Conservation (phyloP, 2,113 vertebrate species). For the Limanda limanda region DNA sequence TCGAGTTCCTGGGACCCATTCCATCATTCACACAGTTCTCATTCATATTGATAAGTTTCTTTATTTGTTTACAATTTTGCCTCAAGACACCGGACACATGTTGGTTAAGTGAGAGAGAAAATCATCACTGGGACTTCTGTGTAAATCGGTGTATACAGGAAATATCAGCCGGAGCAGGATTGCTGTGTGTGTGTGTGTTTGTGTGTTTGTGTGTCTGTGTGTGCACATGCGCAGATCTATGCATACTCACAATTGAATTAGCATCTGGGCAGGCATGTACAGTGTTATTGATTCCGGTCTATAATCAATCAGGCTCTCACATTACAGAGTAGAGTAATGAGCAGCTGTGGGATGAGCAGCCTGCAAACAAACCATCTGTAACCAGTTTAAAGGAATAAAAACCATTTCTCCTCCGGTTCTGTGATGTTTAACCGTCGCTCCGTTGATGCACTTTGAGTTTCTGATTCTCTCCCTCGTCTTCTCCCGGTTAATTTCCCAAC, state of each 20-base stretch:
- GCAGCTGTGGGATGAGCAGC: neutral
- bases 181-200: neutral
- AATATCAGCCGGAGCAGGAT: neutral
- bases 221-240: neutral
- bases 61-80: no score
- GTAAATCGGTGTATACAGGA: neutral
- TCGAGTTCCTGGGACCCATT: neutral
- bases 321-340: constrained; percentile 47
- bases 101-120: no score
- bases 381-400: neutral
- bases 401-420: neutral
- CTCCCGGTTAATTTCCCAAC: neutral
- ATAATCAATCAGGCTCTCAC: constrained; percentile 54
- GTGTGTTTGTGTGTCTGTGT: neutral
- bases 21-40: neutral
- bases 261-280: constrained; percentile 52
- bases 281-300: constrained; percentile 61
- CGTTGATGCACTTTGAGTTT: neutral
- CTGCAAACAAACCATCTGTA: neutral
- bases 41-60: no score
- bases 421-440: neutral
- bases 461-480: neutral
- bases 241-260: constrained; percentile 30
- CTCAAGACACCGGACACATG: no score
- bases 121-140: neutral